A percentile compares a stretch with the other conserved stretches of the same genome.
Conservation (phyloP, 2,797 vertebrate species). For the Setipinna tenuifilis region DNA sequence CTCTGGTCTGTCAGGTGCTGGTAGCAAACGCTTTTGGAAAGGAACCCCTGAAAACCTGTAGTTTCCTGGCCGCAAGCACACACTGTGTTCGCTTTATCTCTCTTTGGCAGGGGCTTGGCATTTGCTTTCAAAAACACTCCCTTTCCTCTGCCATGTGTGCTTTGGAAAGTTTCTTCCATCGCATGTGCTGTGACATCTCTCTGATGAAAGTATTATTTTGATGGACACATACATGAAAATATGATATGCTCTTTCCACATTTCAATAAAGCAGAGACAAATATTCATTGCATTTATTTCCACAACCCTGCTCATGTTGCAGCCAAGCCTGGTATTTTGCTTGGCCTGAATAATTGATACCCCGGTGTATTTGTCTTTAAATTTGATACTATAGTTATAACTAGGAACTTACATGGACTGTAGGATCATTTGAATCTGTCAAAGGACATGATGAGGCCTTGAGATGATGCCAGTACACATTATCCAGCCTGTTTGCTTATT, state of each 20-base stretch:
- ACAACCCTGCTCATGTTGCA: constrained; percentile 6
- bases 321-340: not conserved
- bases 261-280: not conserved
- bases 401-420: not conserved
- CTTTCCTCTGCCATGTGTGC: constrained; percentile 26
- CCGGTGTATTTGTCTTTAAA: not conserved
- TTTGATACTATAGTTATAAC: not conserved
- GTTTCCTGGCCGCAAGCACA: not conserved
- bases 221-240: not conserved
- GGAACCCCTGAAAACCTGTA: not conserved
- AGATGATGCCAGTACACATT: not conserved
- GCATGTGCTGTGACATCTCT: not conserved
- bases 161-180: constrained; percentile 2
- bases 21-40: constrained; percentile 10
- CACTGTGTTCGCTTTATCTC: constrained; percentile 38
- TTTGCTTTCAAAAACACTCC: constrained; percentile 23
- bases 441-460: not conserved
- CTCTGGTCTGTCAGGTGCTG: not conserved
- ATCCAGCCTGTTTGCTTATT: constrained; percentile 16
- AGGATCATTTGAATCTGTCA: not conserved
- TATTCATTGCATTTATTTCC: not conserved
- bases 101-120: constrained; percentile 41
- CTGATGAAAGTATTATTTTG: not conserved
- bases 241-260: not conserved
- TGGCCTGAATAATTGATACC: not conserved